phyloP scores from a whole-genome alignment of 2,113 vertebrate genomes.

The Siniperca knerii region DNA sequence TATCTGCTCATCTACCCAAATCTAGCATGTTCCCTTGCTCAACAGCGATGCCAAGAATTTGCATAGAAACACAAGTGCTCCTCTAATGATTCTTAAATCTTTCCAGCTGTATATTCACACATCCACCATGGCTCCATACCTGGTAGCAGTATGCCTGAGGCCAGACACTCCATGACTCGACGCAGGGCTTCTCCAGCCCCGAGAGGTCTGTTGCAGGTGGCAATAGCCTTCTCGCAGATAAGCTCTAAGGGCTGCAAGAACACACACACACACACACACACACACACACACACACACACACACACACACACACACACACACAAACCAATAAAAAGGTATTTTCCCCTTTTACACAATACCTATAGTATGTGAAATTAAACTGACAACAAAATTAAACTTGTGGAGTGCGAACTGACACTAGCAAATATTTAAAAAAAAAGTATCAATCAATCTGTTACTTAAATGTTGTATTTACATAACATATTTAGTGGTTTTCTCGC shows the following conservation, averaged over 20 bases:
- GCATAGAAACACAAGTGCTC: neutral
- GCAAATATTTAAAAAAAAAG: neutral
- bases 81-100: neutral
- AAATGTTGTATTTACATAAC: neutral
- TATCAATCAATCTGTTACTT: neutral
- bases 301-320: neutral
- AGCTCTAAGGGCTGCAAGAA: constrained; percentile 93
- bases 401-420: neutral
- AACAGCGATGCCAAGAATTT: neutral
- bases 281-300: neutral
- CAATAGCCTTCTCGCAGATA: constrained; percentile 99
- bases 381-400: no score
- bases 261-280: neutral
- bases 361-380: neutral
- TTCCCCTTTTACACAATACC: neutral
- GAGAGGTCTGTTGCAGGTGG: constrained; percentile 98
- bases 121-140: constrained; percentile 82
- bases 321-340: neutral
- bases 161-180: constrained; percentile 98
- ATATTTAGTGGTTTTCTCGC: neutral
- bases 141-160: constrained; percentile 96
- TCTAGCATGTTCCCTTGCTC: neutral
- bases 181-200: constrained; percentile 97
- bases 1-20: constrained; percentile 14
- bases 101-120: neutral